These are phyloP conservation scores for Gadopsis marmoratus DNA, from an alignment of 2,797 vertebrate species.

Conservation along the genomic window DNA sequence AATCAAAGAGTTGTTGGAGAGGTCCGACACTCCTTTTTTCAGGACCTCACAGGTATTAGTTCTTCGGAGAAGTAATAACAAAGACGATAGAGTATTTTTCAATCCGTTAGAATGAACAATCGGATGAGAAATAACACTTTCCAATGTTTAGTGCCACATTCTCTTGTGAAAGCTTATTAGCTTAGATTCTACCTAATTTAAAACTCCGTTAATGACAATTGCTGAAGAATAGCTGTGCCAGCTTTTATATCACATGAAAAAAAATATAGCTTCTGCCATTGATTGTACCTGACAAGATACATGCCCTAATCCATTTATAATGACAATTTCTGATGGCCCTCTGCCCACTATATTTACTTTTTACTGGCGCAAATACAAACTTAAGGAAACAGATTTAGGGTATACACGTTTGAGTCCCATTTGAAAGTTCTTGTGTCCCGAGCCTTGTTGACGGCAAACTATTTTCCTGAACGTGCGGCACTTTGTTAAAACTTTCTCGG, in stretches of 20 bases:
- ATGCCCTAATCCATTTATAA: not conserved
- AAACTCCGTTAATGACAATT: not conserved
- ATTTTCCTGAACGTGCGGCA: not conserved
- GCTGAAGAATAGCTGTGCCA: not conserved
- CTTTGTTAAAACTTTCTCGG: conserved; percentile 38
- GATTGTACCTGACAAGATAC: not conserved
- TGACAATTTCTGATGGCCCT: not conserved
- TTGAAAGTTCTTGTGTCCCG: not conserved
- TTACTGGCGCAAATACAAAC: not conserved
- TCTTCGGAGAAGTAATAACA: not conserved
- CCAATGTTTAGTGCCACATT: not conserved
- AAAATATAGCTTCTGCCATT: not conserved
- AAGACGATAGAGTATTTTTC: not conserved
- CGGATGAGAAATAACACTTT: not conserved
- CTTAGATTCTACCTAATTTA: not conserved
- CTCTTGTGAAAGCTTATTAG: not conserved
- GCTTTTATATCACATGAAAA: not conserved
- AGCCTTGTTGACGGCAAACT: not conserved
- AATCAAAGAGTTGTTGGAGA: not conserved
- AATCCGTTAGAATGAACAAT: not conserved
- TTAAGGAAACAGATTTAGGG: not conserved
- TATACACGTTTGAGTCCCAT: not conserved
- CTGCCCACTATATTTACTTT: not conserved
- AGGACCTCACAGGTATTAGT: not conserved
- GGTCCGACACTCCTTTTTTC: not conserved